A percentile compares a stretch with the other conserved stretches of the same genome.
These are phyloP conservation scores for Allolobophora icterica DNA, from an alignment of 2,888 invertebrate genomes.

Conservation along the genomic window DNA sequence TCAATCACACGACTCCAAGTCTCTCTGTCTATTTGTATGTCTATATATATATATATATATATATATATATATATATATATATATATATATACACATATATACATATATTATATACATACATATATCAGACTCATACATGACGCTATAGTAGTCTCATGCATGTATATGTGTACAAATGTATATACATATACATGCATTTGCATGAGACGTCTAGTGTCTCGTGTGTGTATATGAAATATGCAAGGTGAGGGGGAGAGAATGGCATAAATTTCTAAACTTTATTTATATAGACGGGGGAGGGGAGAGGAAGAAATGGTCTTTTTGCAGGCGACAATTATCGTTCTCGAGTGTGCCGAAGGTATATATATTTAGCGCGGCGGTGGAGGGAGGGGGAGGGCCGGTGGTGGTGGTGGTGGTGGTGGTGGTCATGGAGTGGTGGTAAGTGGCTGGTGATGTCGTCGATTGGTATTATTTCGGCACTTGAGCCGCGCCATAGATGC, in stretches of 20 bases:
- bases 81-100: neutral
- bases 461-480: neutral
- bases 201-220: neutral
- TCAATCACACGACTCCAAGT: too few relatives aligned
- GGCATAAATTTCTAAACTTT: too few relatives aligned
- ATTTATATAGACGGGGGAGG: neutral
- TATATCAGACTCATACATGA: too few relatives aligned
- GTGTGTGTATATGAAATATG: too few relatives aligned
- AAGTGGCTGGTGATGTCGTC: slow-evolving; percentile 3
- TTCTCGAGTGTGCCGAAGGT: neutral
- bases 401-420: neutral
- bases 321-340: slow-evolving; percentile 1
- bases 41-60: neutral
- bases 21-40: too few relatives aligned
- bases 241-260: too few relatives aligned
- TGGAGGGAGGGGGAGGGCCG: neutral
- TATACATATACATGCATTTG: neutral
- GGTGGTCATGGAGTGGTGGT: neutral
- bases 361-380: neutral
- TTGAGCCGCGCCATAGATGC: neutral
- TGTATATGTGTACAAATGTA: neutral
- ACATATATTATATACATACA: too few relatives aligned
- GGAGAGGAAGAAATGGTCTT: neutral
- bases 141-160: neutral
- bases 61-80: neutral